phyloP scores from a whole-genome alignment of 2,888 invertebrate species.

The Drosophila lacicola region DNA sequence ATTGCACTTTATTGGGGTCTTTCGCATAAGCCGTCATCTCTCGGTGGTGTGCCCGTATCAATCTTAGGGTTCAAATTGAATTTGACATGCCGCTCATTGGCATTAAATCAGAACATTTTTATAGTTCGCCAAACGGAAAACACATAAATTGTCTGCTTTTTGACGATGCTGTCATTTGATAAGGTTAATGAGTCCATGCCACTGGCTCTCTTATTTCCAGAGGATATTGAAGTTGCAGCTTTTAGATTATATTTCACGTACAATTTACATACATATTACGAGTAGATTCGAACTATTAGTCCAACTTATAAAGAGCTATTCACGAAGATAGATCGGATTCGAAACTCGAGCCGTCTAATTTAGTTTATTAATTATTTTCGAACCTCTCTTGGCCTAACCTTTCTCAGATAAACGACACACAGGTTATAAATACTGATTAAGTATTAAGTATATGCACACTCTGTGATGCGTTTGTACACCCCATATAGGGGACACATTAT shows the following conservation, averaged over 20 bases:
- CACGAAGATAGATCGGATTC: too few relatives aligned
- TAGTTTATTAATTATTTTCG: not conserved
- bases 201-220: not conserved
- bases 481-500: conserved; percentile 5
- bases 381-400: not conserved
- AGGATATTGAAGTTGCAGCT: too few relatives aligned
- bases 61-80: conserved; percentile 74
- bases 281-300: not conserved
- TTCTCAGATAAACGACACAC: not conserved
- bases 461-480: not conserved
- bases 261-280: not conserved
- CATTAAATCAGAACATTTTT: conserved; percentile 71
- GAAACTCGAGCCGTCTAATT: too few relatives aligned
- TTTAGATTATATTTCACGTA: not conserved
- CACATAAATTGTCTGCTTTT: conserved; percentile 72
- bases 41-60: conserved; percentile 39
- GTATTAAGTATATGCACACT: not conserved
- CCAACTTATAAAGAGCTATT: too few relatives aligned
- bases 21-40: conserved; percentile 8
- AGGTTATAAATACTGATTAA: not conserved
- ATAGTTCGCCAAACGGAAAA: conserved; percentile 50
- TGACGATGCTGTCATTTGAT: conserved; percentile 62
- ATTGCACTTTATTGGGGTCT: conserved; percentile 80
- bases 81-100: conserved; percentile 77
- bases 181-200: conserved; percentile 60